Evolutionary conservation across 2,113 vertebrate species (phyloP).

Genomic region (Xenopus tropicalis): UCB_Xtro_10.0 CM004449.2:35519001-35519500

Average conservation of each 20-base stretch:
- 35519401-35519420: too few relatives aligned
- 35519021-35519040: not conserved
- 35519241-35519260: not conserved
- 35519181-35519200: too few relatives aligned
- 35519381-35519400: too few relatives aligned
- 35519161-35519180: too few relatives aligned
- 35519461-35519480: too few relatives aligned
- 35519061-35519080: not conserved
- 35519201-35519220: too few relatives aligned
- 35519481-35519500: too few relatives aligned
- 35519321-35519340: slow-evolving; percentile 4
- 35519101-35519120: not conserved
- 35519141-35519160: too few relatives aligned
- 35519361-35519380: not conserved
- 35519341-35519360: not conserved
- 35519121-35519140: too few relatives aligned
- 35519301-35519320: not conserved
- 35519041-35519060: too few relatives aligned
- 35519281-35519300: slow-evolving; percentile 12
- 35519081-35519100: not conserved
- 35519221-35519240: not conserved
- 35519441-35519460: too few relatives aligned
- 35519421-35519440: too few relatives aligned
- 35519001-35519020: not conserved
- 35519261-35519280: not conserved